Base-by-base conservation (phyloP, 2,888 invertebrate species). In the Drosophila hawaiiensis region DNA sequence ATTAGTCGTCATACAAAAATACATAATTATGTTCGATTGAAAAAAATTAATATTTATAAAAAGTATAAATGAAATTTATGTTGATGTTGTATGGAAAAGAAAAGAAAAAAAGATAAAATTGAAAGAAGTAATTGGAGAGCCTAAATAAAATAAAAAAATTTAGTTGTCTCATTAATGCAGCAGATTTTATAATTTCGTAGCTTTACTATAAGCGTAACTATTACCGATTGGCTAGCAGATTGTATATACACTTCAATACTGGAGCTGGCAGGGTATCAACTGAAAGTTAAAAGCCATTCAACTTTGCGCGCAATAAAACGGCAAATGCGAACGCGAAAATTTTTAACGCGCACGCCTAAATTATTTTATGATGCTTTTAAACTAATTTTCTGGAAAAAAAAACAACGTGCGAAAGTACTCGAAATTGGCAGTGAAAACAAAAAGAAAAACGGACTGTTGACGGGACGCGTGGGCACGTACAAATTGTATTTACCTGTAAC, bases 341-440 rank as follows among this genome's bases (percentile, higher is more conserved):
- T 73, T 73, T 71, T 76, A 84, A 56, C 81, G 78, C 68, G 75
- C 71, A 43, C 80, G 83, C 76, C 81, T 81, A 90, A 89, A 87
- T 89, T 80, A 86, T 87, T 87, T 87, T 87, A 87, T 82, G 90
- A 89, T 86, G 89, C 90, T 87, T 87, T 87, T 89, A 87, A 87
- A 89, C 86, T 87, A 90, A 87, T 87, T 87, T 87, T 90, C 83
- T 76, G 80, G 83, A 85, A 80, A 78, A 78, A 78, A 82, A 78
- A 82, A 79, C 77, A 83, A 78, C 73, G 74, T 75, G 84, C 73
- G 63, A 82, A 77, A 66, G 71, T 68, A 76, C 81, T 71, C 43
- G 50, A 49, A 68, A 63, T 50, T 47, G 52, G 50, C 31, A 22
- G 64, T 37, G 53, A 59, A 58, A 62, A 39, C 19, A 6, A 29